Base-by-base conservation (phyloP, 2,113 vertebrate species). In the Pitta sordida region DNA sequence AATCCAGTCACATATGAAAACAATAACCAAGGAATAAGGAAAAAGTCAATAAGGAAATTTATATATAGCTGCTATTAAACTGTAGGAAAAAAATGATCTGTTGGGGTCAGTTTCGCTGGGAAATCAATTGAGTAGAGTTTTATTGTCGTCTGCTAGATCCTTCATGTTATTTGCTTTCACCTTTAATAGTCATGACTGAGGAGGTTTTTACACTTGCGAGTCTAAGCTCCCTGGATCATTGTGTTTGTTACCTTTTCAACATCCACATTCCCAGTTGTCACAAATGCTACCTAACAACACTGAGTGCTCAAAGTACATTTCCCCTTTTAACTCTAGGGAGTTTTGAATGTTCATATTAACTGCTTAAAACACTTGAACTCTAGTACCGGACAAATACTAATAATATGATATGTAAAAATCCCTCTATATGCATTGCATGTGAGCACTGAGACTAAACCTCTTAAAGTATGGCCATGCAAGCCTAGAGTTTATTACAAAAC, bases 31-130 rank as follows among this genome's bases (percentile, higher is more conserved):
- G 74, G 64, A 95, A 91, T 85, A 95, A 88, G 78, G 78, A 77
- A 85, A 76, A 96, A 93, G 55, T 92, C 93, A 95, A 83, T 84
- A 87, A 96, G 65, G 67, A 96, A 93, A 95, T 94, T 92, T 96
- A 95, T 96, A 92, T 93, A 91, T 78, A 94, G 83, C 79, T 96
- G 80, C 90, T 97, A 93, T 96, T 93, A 94, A 96, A 95, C 58
- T 51, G 20, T 39, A 84, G 90, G 73, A 90, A 96, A 95, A 96
- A 89, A 92, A 91, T 90, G 70, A 75, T 96, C 92, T 83, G 83
- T 32, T 90, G 62, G 91, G 86, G 78, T 94, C 81, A 56, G 43
- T 83, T 97, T 93, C 36, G 5, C 75, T 93, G 94, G 92, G 91
- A 96, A 96, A 94, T 96, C 86, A 92, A 69, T 92, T 95, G 79